These are phyloP conservation scores for Glaucomys volans DNA, from an alignment of 2,113 vertebrate genomes.

Conservation along the genomic window DNA sequence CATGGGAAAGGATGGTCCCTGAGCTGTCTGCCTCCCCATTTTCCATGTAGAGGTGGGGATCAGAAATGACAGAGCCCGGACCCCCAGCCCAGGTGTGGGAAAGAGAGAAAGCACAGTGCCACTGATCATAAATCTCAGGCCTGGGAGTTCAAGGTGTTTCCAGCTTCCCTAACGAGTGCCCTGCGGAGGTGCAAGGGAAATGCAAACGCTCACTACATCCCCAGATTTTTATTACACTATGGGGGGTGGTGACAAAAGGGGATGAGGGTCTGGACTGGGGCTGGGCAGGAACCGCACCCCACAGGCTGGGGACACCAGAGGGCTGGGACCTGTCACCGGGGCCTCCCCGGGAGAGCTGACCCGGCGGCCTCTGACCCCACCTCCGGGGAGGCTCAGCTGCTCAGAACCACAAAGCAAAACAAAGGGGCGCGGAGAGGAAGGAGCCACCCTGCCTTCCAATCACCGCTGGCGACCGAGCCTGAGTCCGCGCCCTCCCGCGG, in stretches of 20 bases:
- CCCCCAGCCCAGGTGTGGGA: background rate
- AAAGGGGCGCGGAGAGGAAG: constrained; percentile 79
- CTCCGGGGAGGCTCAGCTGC: constrained; percentile 77
- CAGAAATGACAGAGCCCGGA: background rate
- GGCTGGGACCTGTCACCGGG: constrained; percentile 67
- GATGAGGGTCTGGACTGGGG: background rate
- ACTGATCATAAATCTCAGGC: background rate
- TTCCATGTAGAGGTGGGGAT: background rate
- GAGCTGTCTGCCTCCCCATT: background rate
- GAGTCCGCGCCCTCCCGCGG: constrained; percentile 20
- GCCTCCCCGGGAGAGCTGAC: constrained; percentile 44
- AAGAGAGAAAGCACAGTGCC: background rate
- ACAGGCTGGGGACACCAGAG: background rate
- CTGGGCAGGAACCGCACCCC: background rate
- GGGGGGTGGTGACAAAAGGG: constrained; percentile 42
- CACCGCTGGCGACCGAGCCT: constrained; percentile 32
- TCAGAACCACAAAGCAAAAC: constrained; percentile 83
- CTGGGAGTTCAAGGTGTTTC: background rate
- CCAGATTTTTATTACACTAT: background rate
- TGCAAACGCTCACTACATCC: background rate
- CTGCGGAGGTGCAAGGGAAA: background rate
- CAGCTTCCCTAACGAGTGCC: background rate
- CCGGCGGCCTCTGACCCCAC: constrained; percentile 73
- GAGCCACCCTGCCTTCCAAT: constrained; percentile 62
- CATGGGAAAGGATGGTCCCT: background rate